Base-by-base conservation (phyloP, 2,113 vertebrate species). In the Coryphaenoides rupestris region DNA sequence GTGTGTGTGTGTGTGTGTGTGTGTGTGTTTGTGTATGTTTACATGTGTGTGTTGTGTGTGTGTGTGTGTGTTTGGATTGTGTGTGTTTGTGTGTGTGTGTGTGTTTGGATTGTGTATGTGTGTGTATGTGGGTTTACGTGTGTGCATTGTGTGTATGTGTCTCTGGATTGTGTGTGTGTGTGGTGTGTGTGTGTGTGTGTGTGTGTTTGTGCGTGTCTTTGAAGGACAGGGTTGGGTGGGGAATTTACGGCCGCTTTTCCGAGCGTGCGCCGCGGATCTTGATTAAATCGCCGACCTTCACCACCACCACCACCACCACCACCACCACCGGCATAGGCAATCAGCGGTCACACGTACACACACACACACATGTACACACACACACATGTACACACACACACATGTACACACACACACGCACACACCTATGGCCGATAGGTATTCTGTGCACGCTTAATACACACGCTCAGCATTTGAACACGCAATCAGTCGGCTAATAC, bases 241-340 rank as follows among this genome's bases (percentile, higher is more conserved):
- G 79, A 74, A 86, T 87, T 85, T 86, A 83, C 75, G 84, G 74
- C 73, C 4, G 28, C 62, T 82, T 79, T 75, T 69, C 59, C 47
- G 71, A 70, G 73, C 74, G 33, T 72, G 69, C 70, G 78, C 80
- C 62, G 52, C 69, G 70, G 67, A 63, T 73, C 84, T 88, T 89
- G 89, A 90, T 91, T 90, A 89, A 90, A 90, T 85, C 82, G 63
- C 24, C 86, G 89, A 91, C 89, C 89, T 92, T 90, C 87, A 85
- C 72, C 73, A 24, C 67, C 62, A 24, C 67, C 62, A 74, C 68
- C 78, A n/a, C n/a, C n/a, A 91, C 89, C 89, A 91, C 90, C 87
- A 85, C 72, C 73, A 24, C 67, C 62, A 24, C 67, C 62, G 73
- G 68, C 78, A 76, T 82, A 81, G 75, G 83, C 80, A 90, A 89